Percentiles rank a stretch among this genome's conserved stretches.
These are phyloP conservation scores for Porites lobata DNA, from an alignment of 92 coral and sea anemone species.

Conservation along the genomic window DNA sequence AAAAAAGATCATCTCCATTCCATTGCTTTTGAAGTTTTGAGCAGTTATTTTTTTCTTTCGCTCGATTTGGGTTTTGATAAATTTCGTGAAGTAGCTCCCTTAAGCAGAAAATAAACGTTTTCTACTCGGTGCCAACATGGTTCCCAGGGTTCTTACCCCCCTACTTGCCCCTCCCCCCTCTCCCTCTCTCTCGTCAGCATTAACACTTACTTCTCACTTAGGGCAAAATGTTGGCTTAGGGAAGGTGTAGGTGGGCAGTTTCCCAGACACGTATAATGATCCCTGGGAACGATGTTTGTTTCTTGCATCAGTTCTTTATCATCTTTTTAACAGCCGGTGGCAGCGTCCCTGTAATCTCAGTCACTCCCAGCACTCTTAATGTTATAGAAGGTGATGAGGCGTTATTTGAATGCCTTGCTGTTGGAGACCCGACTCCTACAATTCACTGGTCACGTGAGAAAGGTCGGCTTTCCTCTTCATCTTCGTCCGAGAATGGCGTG, in stretches of 20 bases:
- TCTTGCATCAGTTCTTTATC: not conserved
- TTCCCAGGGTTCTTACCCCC: too few relatives aligned
- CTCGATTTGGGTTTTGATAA: not conserved
- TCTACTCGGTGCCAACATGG: too few relatives aligned
- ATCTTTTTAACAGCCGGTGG: conserved; percentile 78
- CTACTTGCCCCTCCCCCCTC: not conserved
- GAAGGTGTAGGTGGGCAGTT: too few relatives aligned
- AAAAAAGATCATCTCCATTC: too few relatives aligned
- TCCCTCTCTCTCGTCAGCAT: not conserved
- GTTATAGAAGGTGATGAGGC: conserved; percentile 89
- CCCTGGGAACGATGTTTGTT: not conserved
- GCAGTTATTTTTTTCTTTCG: too few relatives aligned
- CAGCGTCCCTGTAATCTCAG: conserved; percentile 78
- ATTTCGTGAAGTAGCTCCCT: not conserved
- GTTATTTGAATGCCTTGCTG: conserved; percentile 79
- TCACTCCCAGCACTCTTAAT: conserved; percentile 69
- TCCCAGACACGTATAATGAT: too few relatives aligned
- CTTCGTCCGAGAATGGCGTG: conserved; percentile 72
- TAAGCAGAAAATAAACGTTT: not conserved
- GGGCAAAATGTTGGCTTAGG: too few relatives aligned
- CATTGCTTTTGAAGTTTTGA: too few relatives aligned
- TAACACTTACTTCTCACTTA: too few relatives aligned
- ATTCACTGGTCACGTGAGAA: conserved; percentile 83
- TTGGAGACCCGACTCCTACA: conserved; percentile 84
- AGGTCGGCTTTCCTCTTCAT: conserved; percentile 74